phyloP scores from a whole-genome alignment of 2,797 vertebrate species.

The Choloepus didactylus region DNA sequence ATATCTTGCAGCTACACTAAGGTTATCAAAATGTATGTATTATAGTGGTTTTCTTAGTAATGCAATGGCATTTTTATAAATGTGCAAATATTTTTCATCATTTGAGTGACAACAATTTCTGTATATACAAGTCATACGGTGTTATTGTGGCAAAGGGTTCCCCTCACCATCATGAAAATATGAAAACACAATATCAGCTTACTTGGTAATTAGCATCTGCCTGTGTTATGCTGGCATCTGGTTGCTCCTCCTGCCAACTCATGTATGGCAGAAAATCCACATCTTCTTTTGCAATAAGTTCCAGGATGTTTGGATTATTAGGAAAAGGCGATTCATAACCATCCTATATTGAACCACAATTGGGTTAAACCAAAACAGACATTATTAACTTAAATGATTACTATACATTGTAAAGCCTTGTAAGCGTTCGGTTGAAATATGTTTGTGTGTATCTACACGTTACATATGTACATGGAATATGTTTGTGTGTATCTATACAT shows the following conservation, averaged over 20 bases:
- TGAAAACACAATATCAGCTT: not conserved
- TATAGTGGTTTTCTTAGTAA: not conserved
- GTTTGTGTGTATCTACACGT: not conserved
- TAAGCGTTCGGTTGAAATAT: not conserved
- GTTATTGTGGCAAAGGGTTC: not conserved
- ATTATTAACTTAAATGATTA: constrained; percentile 37
- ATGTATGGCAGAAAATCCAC: constrained; percentile 93
- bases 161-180: not conserved
- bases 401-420: not conserved
- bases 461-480: too few relatives aligned
- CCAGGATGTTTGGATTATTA: constrained; percentile 87
- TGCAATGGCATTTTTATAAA: not conserved
- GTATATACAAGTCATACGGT: not conserved
- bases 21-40: not conserved
- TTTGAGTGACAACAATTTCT: not conserved
- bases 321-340: constrained; percentile 74
- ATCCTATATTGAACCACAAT: constrained; percentile 85
- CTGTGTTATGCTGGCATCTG: not conserved
- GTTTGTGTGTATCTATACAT: too few relatives aligned
- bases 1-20: not conserved
- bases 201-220: constrained; percentile 18
- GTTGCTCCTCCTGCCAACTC: constrained; percentile 83
- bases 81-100: not conserved
- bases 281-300: constrained; percentile 91
- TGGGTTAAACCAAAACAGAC: constrained; percentile 30